Conservation (phyloP, 1,140 invertebrate species). For the Lanistes nyassanus region DNA sequence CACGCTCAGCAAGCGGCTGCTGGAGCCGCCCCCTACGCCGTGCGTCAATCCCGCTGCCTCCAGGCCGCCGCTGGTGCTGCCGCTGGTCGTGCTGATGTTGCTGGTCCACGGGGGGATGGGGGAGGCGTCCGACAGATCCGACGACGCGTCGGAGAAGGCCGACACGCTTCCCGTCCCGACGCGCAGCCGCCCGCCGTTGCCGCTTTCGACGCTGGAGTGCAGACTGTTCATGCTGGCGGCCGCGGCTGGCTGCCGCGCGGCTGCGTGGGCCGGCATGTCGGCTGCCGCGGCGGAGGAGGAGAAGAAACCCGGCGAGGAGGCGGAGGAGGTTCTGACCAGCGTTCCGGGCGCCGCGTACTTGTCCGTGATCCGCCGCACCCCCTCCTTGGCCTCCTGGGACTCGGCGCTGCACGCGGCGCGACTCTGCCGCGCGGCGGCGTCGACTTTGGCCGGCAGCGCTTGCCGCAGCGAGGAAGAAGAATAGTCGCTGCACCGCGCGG, state of each 20-base stretch:
- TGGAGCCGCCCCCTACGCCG: background rate
- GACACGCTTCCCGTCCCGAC: background rate
- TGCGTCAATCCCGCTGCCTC: constrained; percentile 3
- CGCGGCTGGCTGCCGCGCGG: background rate
- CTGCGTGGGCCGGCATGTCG: background rate
- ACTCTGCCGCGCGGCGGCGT: no score
- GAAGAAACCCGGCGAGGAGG: background rate
- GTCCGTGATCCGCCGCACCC: constrained; percentile 42
- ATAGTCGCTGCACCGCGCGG: background rate
- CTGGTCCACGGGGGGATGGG: constrained; percentile 14
- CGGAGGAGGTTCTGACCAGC: constrained; percentile 13
- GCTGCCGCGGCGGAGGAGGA: background rate
- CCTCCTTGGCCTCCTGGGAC: constrained; percentile 34
- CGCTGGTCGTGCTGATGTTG: constrained; percentile 6
- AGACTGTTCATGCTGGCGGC: background rate
- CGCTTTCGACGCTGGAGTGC: background rate
- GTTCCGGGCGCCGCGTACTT: constrained; percentile 52
- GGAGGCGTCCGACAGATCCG: constrained; percentile 39
- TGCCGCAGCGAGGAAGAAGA: no score
- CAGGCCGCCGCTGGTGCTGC: constrained; percentile 1
- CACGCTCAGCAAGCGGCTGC: constrained; percentile 1
- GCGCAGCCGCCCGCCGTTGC: background rate
- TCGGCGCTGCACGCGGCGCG: background rate
- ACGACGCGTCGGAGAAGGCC: constrained; percentile 36
- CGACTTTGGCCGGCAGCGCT: no score